These are phyloP conservation scores for Phengaris alcon DNA, from an alignment of 2,888 invertebrate genomes.

Conservation along the genomic window DNA sequence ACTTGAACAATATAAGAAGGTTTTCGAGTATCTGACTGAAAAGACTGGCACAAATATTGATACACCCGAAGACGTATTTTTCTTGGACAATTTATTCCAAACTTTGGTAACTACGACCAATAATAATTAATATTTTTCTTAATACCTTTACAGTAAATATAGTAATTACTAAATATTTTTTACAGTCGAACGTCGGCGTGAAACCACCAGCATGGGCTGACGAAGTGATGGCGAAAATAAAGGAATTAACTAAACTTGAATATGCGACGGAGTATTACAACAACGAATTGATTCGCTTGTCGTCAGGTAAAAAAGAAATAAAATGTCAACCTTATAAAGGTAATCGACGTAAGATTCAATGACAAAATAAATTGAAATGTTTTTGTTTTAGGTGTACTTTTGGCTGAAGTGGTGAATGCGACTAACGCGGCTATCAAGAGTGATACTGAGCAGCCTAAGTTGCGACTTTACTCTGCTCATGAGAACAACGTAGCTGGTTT, in stretches of 20 bases:
- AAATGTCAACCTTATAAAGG: background rate
- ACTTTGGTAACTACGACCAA: conserved; percentile 56
- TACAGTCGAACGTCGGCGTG: conserved; percentile 66
- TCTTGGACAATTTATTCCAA: conserved; percentile 70
- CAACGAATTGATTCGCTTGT: conserved; percentile 56
- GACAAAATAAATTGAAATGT: conserved; percentile 21
- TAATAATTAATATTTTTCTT: background rate
- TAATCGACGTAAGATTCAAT: conserved; percentile 6
- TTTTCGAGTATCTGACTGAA: conserved; percentile 53
- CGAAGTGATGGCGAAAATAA: conserved; percentile 63
- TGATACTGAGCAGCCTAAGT: conserved; percentile 56
- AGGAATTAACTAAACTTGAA: conserved; percentile 69
- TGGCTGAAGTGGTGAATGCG: conserved; percentile 74
- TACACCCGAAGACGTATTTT: conserved; percentile 66
- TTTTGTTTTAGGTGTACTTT: conserved; percentile 61
- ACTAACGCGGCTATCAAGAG: conserved; percentile 61
- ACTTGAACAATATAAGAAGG: conserved; percentile 52
- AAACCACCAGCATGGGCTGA: conserved; percentile 62
- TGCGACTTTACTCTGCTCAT: conserved; percentile 80
- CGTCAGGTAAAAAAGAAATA: conserved; percentile 56
- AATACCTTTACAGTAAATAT: background rate
- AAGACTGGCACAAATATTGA: conserved; percentile 63
- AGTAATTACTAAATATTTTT: conserved; percentile 31
- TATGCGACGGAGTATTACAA: conserved; percentile 60
- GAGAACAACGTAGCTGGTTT: conserved; percentile 82